Percentiles rank a stretch among this genome's conserved stretches.
Conservation (phyloP, 2,797 vertebrate genomes). For the Micrastur ruficollis region DNA sequence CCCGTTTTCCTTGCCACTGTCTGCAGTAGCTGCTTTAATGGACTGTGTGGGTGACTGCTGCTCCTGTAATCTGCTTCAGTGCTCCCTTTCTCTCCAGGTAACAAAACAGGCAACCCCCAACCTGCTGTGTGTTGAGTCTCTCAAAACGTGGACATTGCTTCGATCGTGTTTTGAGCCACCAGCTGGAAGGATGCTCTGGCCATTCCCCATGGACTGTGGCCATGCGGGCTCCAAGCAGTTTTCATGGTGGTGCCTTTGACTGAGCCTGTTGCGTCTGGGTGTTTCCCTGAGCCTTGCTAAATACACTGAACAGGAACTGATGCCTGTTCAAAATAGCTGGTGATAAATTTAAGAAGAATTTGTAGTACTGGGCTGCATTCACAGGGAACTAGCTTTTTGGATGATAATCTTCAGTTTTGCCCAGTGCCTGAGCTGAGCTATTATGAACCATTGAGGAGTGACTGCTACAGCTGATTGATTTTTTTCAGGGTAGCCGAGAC, state of each 20-base stretch:
- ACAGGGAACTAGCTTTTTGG: background rate
- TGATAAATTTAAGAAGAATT: background rate
- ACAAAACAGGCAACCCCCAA: background rate
- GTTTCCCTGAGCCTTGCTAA: background rate
- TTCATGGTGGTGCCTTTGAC: background rate
- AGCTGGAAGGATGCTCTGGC: background rate
- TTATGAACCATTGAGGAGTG: slow-evolving; percentile 11
- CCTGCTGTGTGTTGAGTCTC: background rate
- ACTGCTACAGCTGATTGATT: slow-evolving; percentile 39
- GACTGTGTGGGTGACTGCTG: background rate
- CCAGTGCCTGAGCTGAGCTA: background rate
- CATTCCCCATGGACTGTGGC: rapidly evolving
- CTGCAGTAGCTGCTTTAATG: background rate
- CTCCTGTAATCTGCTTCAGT: background rate
- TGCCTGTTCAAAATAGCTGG: background rate
- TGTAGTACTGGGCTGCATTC: background rate
- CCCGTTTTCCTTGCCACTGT: background rate
- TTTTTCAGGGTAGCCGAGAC: background rate
- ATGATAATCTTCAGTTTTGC: background rate
- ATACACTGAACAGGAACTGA: background rate
- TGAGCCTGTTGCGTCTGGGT: background rate
- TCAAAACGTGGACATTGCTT: rapidly evolving
- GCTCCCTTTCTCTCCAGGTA: background rate
- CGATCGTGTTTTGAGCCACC: background rate
- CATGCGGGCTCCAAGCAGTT: rapidly evolving